A percentile compares a stretch with the other conserved stretches of the same genome.
phyloP scores from a whole-genome alignment of 1,140 invertebrate species.

The Leptopilina boulardi region DNA sequence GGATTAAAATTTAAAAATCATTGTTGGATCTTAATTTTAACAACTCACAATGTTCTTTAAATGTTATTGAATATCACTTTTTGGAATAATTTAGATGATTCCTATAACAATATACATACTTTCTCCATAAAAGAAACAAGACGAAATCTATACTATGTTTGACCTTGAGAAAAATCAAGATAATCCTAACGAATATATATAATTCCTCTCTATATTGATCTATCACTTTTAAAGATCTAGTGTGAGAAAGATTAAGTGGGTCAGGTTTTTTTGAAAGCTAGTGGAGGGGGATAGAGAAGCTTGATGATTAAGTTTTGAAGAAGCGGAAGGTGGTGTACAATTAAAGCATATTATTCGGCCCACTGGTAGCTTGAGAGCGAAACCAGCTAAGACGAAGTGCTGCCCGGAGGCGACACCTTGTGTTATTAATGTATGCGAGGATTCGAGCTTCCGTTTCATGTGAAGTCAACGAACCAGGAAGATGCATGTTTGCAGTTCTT shows the following conservation, averaged over 20 bases:
- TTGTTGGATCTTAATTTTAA: no score
- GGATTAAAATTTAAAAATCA: no score
- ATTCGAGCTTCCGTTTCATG: slow-evolving; percentile 70
- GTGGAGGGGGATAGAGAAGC: neutral
- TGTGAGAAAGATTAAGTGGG: slow-evolving; percentile 52
- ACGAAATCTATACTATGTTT: neutral
- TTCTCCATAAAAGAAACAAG: no score
- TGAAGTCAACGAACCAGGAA: slow-evolving; percentile 13
- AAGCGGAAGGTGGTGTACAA: slow-evolving; percentile 59
- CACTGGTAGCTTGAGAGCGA: slow-evolving; percentile 57
- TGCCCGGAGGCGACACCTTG: slow-evolving; percentile 74
- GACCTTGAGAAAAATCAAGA: neutral
- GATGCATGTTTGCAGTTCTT: slow-evolving; percentile 3
- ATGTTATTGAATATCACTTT: no score
- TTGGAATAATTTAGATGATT: no score
- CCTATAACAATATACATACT: no score
- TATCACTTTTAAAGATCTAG: slow-evolving; percentile 46
- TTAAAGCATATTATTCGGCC: slow-evolving; percentile 69
- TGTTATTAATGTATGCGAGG: slow-evolving; percentile 75
- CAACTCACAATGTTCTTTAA: no score
- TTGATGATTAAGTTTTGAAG: slow-evolving; percentile 58
- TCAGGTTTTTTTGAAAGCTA: slow-evolving; percentile 17
- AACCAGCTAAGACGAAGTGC: slow-evolving; percentile 72
- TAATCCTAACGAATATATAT: neutral
- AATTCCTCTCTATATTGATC: slow-evolving; percentile 34